These are phyloP conservation scores for Aphidius colemani DNA, from an alignment of 2,888 invertebrate species.

Conservation along the genomic window DNA sequence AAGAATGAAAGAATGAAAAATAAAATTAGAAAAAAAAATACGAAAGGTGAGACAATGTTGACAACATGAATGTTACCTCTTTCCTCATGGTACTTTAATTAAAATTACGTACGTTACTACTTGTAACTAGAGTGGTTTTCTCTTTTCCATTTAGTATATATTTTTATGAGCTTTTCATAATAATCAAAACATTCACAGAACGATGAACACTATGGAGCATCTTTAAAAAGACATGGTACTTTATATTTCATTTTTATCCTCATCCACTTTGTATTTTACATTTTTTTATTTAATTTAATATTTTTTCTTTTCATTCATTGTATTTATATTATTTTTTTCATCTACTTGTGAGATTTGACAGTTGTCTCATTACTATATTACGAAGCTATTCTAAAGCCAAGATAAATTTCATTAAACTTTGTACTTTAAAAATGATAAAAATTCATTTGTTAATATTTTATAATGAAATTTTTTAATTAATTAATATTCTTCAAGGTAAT, in stretches of 20 bases:
- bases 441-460: too few relatives aligned
- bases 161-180: slow-evolving; percentile 57
- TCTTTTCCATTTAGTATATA: slow-evolving; percentile 26
- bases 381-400: too few relatives aligned
- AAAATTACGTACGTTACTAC: slow-evolving; percentile 57
- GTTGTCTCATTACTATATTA: too few relatives aligned
- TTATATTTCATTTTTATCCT: slow-evolving; percentile 39
- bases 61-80: slow-evolving; percentile 33
- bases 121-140: slow-evolving; percentile 41
- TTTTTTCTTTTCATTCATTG: slow-evolving; percentile 18
- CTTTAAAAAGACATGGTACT: slow-evolving; percentile 46
- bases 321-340: slow-evolving; percentile 4
- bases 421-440: too few relatives aligned
- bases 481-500: background rate
- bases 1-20: slow-evolving; percentile 20
- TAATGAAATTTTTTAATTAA: too few relatives aligned
- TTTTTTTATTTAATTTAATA: slow-evolving; percentile 19
- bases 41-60: slow-evolving; percentile 24
- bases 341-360: background rate
- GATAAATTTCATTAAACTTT: too few relatives aligned
- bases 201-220: slow-evolving; percentile 29
- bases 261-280: slow-evolving; percentile 31
- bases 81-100: slow-evolving; percentile 56
- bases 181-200: slow-evolving; percentile 31
- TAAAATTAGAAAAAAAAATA: slow-evolving; percentile 18